Percentiles rank a stretch among this genome's conserved stretches.
Evolutionary conservation across 2,113 vertebrate species (phyloP).

Genomic region (Pterocles orientalis): DNA sequence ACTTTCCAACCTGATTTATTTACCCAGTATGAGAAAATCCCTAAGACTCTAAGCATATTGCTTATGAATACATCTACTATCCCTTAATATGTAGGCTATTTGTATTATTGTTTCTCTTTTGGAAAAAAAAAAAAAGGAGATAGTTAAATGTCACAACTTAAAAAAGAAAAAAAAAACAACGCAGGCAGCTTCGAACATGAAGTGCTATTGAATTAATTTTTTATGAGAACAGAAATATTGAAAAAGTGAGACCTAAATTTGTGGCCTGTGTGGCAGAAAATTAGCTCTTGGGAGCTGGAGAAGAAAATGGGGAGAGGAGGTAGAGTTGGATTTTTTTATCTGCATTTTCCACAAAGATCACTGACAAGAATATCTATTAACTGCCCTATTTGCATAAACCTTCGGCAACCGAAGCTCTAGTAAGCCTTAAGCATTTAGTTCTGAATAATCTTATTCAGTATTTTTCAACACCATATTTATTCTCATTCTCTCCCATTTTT

Average conservation of each 20-base stretch:
- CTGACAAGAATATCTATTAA: slow-evolving; percentile 47
- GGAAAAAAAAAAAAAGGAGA: background rate
- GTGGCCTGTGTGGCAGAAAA: slow-evolving; percentile 21
- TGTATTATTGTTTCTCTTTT: background rate
- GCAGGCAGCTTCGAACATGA: background rate
- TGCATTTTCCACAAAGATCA: slow-evolving; percentile 16
- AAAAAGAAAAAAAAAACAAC: background rate
- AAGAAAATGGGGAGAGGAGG: background rate
- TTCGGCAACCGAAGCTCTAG: background rate
- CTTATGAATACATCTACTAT: background rate
- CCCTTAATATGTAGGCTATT: background rate
- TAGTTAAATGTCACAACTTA: background rate
- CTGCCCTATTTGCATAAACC: slow-evolving; percentile 14
- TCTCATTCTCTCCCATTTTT: slow-evolving; percentile 48
- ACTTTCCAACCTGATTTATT: background rate
- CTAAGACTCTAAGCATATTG: background rate
- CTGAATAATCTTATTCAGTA: slow-evolving; percentile 8
- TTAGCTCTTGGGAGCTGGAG: background rate
- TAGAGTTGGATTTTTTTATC: background rate
- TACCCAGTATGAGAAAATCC: background rate
- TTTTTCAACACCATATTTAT: slow-evolving; percentile 23
- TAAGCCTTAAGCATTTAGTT: slow-evolving; percentile 48
- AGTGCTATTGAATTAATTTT: background rate
- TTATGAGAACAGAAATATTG: background rate
- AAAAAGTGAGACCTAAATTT: background rate